Evolutionary conservation across 2,113 vertebrate genomes (phyloP).

Genomic region (Hepsetus odoe): DNA sequence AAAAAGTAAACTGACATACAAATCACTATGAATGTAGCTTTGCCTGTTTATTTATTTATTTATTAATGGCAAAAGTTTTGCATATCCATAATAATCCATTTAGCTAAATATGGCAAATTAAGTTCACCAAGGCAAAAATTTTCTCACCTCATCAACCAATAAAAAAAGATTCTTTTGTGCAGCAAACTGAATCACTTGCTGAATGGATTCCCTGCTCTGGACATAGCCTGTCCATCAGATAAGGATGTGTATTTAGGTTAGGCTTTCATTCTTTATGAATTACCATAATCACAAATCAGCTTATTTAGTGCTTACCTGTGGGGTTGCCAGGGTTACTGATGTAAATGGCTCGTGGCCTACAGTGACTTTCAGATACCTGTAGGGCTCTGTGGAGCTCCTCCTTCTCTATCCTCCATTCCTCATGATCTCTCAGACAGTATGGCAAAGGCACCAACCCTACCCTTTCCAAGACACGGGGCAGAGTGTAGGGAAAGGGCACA

Average conservation of each 20-base stretch:
- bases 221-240: not conserved
- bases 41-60: no score
- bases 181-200: not conserved
- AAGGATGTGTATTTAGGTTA: not conserved
- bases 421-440: not conserved
- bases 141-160: not conserved
- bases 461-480: not conserved
- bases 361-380: not conserved
- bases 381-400: not conserved
- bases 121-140: no score
- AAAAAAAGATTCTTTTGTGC: not conserved
- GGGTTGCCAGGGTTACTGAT: not conserved
- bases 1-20: no score
- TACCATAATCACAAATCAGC: not conserved
- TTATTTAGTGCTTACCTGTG: not conserved
- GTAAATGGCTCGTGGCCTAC: not conserved
- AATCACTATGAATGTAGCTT: no score
- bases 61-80: no score
- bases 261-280: not conserved
- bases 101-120: no score
- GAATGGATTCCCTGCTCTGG: not conserved
- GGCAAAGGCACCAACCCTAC: not conserved
- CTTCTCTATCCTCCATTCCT: not conserved
- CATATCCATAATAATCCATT: no score
- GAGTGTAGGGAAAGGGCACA: not conserved